A percentile compares a stretch with the other conserved stretches of the same genome.
Conservation (phyloP, 2,888 invertebrate species). For the Platycheirus albimanus region DNA sequence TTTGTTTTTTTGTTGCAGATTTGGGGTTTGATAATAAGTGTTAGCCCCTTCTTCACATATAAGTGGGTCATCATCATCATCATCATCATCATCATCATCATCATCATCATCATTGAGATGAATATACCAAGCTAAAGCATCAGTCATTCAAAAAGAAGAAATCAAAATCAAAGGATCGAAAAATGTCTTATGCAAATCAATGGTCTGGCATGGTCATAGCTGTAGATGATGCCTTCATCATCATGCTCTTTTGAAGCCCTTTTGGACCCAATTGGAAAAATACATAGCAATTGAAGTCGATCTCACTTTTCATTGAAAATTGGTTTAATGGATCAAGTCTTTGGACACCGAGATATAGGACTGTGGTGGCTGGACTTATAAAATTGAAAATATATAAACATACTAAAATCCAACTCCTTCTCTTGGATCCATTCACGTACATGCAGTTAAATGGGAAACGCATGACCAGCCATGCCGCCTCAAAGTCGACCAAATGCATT, state of each 20-base stretch:
- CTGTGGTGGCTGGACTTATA: constrained; percentile 32
- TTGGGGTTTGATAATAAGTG: constrained; percentile 7
- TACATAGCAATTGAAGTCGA: background rate
- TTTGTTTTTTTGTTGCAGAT: constrained; percentile 26
- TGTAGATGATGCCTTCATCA: too few species aligned
- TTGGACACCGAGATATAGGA: background rate
- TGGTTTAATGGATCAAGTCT: background rate
- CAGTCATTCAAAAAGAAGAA: constrained; percentile 13
- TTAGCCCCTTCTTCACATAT: constrained; percentile 3
- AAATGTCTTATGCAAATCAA: too few species aligned
- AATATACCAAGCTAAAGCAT: constrained; percentile 3
- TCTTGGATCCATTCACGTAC: constrained; percentile 6
- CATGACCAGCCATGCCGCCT: constrained; percentile 1
- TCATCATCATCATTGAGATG: too few species aligned
- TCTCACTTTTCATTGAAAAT: constrained; percentile 48
- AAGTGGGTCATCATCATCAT: constrained; percentile 47
- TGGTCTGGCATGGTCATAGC: too few species aligned
- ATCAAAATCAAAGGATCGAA: too few species aligned
- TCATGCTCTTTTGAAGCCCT: too few species aligned
- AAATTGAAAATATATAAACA: constrained; percentile 25
- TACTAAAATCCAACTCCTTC: background rate
- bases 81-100: constrained; percentile 3
- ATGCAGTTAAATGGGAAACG: constrained; percentile 9
- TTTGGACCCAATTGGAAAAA: too few species aligned
- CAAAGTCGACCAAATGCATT: background rate